Percentiles rank a stretch among this genome's conserved stretches.
These are phyloP conservation scores for Panulirus ornatus DNA, from an alignment of 1,140 invertebrate genomes.

Conservation along the genomic window DNA sequence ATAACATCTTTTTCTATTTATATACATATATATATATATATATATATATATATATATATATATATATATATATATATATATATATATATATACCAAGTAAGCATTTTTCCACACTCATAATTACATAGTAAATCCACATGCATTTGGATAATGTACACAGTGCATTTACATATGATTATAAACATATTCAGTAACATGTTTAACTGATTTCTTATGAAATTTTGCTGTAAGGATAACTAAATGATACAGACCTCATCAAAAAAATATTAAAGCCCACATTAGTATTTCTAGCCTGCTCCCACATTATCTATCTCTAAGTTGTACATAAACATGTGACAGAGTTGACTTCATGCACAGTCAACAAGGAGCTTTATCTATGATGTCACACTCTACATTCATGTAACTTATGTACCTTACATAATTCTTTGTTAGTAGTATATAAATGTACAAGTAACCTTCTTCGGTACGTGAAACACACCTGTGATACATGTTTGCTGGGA, in stretches of 20 bases:
- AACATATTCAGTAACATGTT: too few species aligned
- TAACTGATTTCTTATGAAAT: too few species aligned
- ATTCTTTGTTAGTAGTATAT: not conserved
- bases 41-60: conserved; percentile 51
- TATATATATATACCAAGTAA: conserved; percentile 9
- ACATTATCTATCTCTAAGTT: not conserved
- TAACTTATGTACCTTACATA: not conserved
- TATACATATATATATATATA: conserved; percentile 34
- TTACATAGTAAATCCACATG: not conserved
- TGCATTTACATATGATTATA: too few species aligned
- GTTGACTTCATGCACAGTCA: not conserved
- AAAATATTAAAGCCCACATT: not conserved
- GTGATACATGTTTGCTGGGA: conserved; percentile 48
- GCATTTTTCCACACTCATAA: too few species aligned
- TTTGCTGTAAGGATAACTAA: not conserved
- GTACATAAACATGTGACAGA: not conserved
- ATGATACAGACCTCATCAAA: not conserved
- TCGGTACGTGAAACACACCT: conserved; percentile 3
- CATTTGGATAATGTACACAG: too few species aligned
- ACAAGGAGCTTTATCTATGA: not conserved
- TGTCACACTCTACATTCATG: not conserved
- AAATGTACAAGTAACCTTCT: not conserved
- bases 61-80: conserved; percentile 53
- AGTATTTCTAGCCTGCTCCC: not conserved
- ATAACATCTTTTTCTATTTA: too few species aligned